Conservation (phyloP, 2,113 vertebrate species). For the Gnathonemus longibarbis region DNA sequence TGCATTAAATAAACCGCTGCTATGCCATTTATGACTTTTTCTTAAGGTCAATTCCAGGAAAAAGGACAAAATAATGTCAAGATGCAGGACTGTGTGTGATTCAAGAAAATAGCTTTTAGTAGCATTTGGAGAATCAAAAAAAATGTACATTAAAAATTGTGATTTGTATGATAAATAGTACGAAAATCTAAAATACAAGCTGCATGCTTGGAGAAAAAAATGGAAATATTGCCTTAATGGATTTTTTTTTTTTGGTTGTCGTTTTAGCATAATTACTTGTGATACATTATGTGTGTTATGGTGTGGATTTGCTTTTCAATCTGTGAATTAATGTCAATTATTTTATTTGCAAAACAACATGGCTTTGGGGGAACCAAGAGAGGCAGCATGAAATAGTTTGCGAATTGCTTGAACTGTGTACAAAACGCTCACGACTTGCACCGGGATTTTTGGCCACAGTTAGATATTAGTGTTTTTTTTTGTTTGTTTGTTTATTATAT, state of each 20-base stretch:
- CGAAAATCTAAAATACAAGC: not conserved
- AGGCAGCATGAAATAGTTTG: not conserved
- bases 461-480: not conserved
- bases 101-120: not conserved
- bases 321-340: not conserved
- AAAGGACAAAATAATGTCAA: not conserved
- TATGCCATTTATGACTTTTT: not conserved
- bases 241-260: not conserved
- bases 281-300: not conserved
- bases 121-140: not conserved
- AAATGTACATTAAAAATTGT: not conserved
- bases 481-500: not conserved
- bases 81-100: not conserved
- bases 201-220: not conserved
- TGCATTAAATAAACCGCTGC: not conserved
- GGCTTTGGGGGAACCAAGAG: not conserved
- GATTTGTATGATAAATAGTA: not conserved
- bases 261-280: not conserved
- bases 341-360: not conserved
- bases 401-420: not conserved
- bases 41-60: not conserved
- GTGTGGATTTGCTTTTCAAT: not conserved
- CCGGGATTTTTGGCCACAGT: not conserved
- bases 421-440: not conserved
- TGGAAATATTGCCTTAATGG: not conserved